These are phyloP conservation scores for Ceyx margarethae DNA, from an alignment of 2,113 vertebrate genomes.

Conservation along the genomic window DNA sequence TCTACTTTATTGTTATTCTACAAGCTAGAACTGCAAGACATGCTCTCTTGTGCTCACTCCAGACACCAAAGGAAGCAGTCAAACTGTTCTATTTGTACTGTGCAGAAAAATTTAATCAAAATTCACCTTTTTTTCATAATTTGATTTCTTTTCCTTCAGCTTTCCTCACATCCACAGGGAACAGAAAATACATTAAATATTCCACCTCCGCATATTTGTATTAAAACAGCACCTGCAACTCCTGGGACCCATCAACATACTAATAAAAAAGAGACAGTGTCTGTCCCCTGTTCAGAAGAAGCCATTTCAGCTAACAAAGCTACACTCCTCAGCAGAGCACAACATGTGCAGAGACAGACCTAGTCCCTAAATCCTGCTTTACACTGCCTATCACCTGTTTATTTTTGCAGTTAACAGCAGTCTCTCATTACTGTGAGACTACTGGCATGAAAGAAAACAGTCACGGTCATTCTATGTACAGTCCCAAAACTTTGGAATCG, in stretches of 20 bases:
- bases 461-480: neutral
- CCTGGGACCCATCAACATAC: neutral
- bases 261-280: neutral
- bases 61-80: neutral
- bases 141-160: neutral
- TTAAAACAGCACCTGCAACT: neutral
- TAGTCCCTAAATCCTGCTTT: neutral
- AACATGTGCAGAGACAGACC: neutral
- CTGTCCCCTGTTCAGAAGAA: neutral
- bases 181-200: neutral
- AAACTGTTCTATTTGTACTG: neutral
- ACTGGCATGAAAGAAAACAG: neutral
- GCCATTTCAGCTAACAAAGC: neutral
- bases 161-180: neutral
- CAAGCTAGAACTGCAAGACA: neutral
- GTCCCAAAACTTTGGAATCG: neutral
- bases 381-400: neutral
- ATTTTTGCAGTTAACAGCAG: neutral
- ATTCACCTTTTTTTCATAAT: neutral
- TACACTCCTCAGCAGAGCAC: neutral
- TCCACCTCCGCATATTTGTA: neutral
- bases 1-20: neutral
- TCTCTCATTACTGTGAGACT: neutral
- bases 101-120: neutral
- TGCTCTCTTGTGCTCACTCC: neutral